phyloP scores from a whole-genome alignment of 2,888 invertebrate species.

The Mongoloraphidia duomilia region DNA sequence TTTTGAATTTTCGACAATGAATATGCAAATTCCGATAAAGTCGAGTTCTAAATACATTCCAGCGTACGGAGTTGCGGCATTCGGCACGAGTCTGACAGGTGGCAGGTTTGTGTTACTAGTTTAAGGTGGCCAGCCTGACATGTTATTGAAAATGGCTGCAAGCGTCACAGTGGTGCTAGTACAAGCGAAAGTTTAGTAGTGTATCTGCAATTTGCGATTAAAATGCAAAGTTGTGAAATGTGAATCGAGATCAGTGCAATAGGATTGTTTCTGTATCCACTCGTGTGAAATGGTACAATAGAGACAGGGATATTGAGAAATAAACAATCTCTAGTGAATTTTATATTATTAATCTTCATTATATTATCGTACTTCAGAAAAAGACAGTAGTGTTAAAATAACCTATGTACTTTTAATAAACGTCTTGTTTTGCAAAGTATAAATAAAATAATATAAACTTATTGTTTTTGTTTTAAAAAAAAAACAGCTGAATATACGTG shows the following conservation, averaged over 20 bases:
- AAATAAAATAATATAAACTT: too few species aligned
- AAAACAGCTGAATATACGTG: too few species aligned
- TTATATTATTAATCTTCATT: neutral
- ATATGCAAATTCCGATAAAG: too few species aligned
- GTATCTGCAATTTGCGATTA: constrained; percentile 1
- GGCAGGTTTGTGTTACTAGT: too few species aligned
- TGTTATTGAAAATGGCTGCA: constrained; percentile 30
- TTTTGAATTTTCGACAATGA: too few species aligned
- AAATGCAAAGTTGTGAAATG: constrained; percentile 8
- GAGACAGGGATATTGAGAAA: constrained; percentile 1
- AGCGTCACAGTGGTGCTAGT: constrained; percentile 4
- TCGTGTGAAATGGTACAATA: constrained; percentile 9
- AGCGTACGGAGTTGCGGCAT: too few species aligned
- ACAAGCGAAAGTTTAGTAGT: constrained; percentile 8
- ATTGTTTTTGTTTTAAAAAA: too few species aligned
- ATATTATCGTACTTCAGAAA: neutral
- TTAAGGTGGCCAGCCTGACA: constrained; percentile 30
- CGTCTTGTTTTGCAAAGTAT: too few species aligned
- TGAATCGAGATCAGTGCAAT: constrained; percentile 3
- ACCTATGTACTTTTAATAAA: too few species aligned
- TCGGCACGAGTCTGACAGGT: too few species aligned
- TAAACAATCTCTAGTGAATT: neutral
- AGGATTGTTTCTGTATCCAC: constrained; percentile 1
- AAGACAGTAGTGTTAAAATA: too few species aligned
- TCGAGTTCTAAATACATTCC: too few species aligned